Base-by-base conservation (phyloP, 2,888 invertebrate species). In the Caenorhabditis japonica region DNA sequence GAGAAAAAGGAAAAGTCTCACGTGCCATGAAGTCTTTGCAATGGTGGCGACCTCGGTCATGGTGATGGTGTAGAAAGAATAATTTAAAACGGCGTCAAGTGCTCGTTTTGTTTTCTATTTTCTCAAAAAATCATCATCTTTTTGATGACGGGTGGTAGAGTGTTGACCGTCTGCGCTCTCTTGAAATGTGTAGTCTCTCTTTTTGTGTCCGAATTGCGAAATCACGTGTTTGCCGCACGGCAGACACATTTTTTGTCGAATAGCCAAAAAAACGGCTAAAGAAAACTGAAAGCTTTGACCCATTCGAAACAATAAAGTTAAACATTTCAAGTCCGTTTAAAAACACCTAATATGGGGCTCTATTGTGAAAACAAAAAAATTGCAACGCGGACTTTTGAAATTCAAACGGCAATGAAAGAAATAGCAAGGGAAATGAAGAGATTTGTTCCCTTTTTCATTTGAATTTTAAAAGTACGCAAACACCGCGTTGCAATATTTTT, bases 181-280 rank as follows among this genome's bases (percentile, higher is more conserved):
- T 39, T 23, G 10, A 13, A n/a, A 2, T 2, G 4, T 30, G 23
- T n/a, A 5, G 19, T 55, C n/a, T 55, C 47, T 64, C 47, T 1
- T 55, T 64, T 49, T 55, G 64, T 64, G 64, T 47, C 64, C 38
- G 64, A 30, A 19, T 64, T 64, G 64, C 64, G 55, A 55, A 64
- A 64, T 33, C 1, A 17, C 25, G 62, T 46, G 43, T 38, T 44
- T 44, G 38, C 23, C 38, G 53, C 23, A 12, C 30, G 5, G 5
- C 15, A 44, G 47, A 41, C 64, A 55, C 64, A 64, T 21, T 55
- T 30, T 55, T 27, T 46, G 39, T 38, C 39, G 47, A 53, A 36
- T 27, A n/a, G n/a, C n/a, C n/a, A n/a, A n/a, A n/a, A n/a, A n/a
- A n/a, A n/a, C n/a, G n/a, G n/a, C n/a, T n/a, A n/a, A n/a, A n/a